These are phyloP conservation scores for Oncopodura yosiiana DNA, from an alignment of 1,140 invertebrate species.

Conservation along the genomic window DNA sequence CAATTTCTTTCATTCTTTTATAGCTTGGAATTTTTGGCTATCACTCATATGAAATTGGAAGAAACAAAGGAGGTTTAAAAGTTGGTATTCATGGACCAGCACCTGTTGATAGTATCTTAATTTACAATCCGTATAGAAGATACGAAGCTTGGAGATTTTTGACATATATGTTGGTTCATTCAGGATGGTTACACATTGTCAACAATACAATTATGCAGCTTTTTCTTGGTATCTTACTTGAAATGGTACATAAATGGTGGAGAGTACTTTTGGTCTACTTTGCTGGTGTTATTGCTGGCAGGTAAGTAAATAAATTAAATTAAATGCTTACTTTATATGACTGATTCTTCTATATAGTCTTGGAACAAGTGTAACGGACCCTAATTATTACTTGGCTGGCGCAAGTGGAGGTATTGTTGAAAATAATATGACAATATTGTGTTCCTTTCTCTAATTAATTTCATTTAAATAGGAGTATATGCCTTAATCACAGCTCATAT, in stretches of 20 bases:
- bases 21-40: constrained; percentile 44
- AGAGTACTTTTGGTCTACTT: constrained; percentile 60
- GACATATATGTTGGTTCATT: constrained; percentile 94
- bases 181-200: constrained; percentile 78
- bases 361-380: constrained; percentile 81
- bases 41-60: constrained; percentile 40
- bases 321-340: too few relatives aligned
- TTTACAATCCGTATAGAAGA: constrained; percentile 81
- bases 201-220: constrained; percentile 88
- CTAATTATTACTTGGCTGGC: constrained; percentile 74
- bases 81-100: constrained; percentile 28
- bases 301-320: too few relatives aligned
- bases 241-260: constrained; percentile 90
- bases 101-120: constrained; percentile 63
- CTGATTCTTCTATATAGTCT: too few relatives aligned
- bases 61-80: constrained; percentile 34
- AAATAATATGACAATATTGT: too few relatives aligned
- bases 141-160: constrained; percentile 85
- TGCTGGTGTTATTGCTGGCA: constrained; percentile 68
- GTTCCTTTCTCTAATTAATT: too few relatives aligned
- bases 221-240: constrained; percentile 79
- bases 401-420: constrained; percentile 85
- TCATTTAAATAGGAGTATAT: constrained; percentile 83
- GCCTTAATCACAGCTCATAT: constrained; percentile 89
- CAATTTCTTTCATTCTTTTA: constrained; percentile 10